These are phyloP conservation scores for Hyperoodon ampullatus DNA, from an alignment of 2,113 vertebrate genomes.

Conservation along the genomic window DNA sequence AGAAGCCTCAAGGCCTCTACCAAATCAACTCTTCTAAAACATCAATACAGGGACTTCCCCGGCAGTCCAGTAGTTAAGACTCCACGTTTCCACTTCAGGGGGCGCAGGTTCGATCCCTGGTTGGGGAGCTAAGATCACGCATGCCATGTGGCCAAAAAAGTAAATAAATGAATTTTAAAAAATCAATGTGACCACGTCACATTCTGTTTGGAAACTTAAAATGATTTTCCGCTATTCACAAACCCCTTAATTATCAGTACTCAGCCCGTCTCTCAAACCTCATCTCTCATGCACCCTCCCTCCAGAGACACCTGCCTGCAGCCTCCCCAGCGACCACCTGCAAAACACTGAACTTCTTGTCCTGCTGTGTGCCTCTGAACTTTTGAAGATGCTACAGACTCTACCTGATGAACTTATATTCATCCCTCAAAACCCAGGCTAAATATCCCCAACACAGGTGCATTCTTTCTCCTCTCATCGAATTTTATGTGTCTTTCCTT, in stretches of 20 bases:
- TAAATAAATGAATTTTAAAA: not conserved
- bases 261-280: too few species aligned
- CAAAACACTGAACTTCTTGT: not conserved
- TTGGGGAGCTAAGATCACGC: too few species aligned
- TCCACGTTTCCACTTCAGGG: too few species aligned
- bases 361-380: not conserved
- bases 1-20: not conserved
- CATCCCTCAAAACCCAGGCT: not conserved
- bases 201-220: not conserved
- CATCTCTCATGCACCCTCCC: not conserved
- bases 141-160: too few species aligned
- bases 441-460: not conserved
- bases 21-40: not conserved
- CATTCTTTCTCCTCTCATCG: not conserved
- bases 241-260: not conserved
- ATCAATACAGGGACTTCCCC: not conserved
- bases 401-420: not conserved
- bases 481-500: not conserved
- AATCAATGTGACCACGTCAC: not conserved
- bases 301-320: not conserved
- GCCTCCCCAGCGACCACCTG: not conserved
- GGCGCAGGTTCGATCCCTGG: too few species aligned
- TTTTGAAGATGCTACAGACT: not conserved
- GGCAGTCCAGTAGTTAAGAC: too few species aligned
- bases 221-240: not conserved